These are phyloP conservation scores for Montifringilla adamsi DNA, from an alignment of 2,113 vertebrate species.

Conservation along the genomic window DNA sequence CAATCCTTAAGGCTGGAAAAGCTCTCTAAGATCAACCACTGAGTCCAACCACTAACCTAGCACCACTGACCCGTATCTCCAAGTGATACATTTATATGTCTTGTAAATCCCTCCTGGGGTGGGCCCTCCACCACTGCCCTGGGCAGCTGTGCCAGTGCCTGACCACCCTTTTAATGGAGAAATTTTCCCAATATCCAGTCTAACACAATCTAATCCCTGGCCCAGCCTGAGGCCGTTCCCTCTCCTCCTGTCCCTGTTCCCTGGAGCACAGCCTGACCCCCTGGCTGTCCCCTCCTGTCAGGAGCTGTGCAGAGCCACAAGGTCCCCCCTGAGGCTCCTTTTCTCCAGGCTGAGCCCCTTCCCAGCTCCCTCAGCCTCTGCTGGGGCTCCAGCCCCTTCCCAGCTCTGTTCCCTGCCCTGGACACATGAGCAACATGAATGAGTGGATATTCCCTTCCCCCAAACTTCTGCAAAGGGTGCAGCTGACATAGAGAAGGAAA, in stretches of 20 bases:
- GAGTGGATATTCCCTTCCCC: not conserved
- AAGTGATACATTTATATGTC: not conserved
- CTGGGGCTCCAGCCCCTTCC: not conserved
- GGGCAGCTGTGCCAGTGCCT: not conserved
- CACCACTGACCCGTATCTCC: too few species aligned
- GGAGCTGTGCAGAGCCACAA: not conserved
- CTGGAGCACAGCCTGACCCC: not conserved
- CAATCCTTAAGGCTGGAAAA: not conserved
- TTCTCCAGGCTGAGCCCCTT: not conserved
- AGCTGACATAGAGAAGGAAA: not conserved
- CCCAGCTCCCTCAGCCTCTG: not conserved
- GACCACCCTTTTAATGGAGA: not conserved
- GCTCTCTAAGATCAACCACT: not conserved
- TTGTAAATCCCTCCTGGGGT: not conserved
- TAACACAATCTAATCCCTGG: not conserved
- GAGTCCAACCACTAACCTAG: not conserved
- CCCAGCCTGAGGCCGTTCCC: accelerated
- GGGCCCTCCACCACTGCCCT: not conserved
- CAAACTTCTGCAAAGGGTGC: not conserved
- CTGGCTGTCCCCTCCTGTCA: not conserved
- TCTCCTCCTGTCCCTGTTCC: not conserved
- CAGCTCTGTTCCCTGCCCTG: accelerated
- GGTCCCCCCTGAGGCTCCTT: not conserved
- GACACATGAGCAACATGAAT: not conserved
- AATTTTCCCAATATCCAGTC: not conserved